phyloP scores from a whole-genome alignment of 2,113 vertebrate species.

The Condylura cristata region DNA sequence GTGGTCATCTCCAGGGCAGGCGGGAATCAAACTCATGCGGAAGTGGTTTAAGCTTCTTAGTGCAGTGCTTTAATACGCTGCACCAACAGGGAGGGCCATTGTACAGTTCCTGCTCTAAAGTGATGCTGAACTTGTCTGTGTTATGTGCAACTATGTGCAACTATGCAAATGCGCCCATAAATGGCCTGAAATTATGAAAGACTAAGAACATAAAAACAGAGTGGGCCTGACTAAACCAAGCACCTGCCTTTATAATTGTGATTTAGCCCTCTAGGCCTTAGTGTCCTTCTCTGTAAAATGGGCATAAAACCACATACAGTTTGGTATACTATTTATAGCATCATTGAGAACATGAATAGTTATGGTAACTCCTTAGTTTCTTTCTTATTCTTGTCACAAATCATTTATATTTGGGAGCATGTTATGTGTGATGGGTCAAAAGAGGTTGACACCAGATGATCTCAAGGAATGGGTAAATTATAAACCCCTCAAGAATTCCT shows the following conservation, averaged over 20 bases:
- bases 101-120: not conserved
- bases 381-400: conserved; percentile 25
- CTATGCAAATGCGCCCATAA: not conserved
- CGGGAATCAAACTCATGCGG: too few relatives aligned
- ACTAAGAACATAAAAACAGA: not conserved
- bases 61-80: too few relatives aligned
- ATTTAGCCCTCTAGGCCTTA: not conserved
- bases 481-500: not conserved
- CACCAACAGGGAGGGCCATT: too few relatives aligned
- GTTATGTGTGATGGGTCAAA: not conserved
- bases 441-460: not conserved
- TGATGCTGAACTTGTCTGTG: not conserved
- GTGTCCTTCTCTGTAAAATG: not conserved
- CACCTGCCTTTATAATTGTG: not conserved
- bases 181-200: not conserved
- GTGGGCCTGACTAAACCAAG: not conserved
- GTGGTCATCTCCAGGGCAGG: too few relatives aligned
- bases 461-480: not conserved
- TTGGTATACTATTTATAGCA: not conserved
- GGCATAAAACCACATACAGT: not conserved
- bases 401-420: not conserved
- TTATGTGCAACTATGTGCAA: too few relatives aligned
- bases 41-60: too few relatives aligned
- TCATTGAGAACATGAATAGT: not conserved
- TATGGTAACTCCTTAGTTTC: not conserved